These are phyloP conservation scores for Cyclura pinguis DNA, from an alignment of 2,797 vertebrate genomes.

Conservation along the genomic window DNA sequence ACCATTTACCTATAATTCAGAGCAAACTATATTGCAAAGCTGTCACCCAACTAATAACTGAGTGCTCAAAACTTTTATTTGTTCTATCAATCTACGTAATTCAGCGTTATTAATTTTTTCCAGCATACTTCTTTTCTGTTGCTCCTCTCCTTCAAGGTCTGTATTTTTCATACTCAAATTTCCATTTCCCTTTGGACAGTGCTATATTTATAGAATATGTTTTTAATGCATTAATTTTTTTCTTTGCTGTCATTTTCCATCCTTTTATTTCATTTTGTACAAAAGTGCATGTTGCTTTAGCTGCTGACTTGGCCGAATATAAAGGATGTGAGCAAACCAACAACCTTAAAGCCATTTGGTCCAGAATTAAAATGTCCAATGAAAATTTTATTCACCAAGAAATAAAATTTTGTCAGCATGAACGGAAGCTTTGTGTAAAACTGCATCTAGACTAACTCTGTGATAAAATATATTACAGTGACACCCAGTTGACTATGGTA, in stretches of 20 bases:
- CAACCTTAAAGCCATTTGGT: constrained; percentile 57
- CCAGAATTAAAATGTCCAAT: constrained; percentile 55
- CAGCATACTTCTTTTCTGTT: background rate
- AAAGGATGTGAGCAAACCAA: constrained; percentile 53
- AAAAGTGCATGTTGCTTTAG: constrained; percentile 60
- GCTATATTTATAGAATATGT: constrained; percentile 54
- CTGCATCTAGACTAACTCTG: constrained; percentile 26
- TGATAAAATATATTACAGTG: constrained; percentile 14
- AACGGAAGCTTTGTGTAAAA: constrained; percentile 8
- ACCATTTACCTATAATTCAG: constrained; percentile 34
- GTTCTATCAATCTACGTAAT: constrained; percentile 30
- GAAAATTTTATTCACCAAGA: constrained; percentile 61
- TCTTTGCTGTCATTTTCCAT: constrained; percentile 59
- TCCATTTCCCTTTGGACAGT: constrained; percentile 50
- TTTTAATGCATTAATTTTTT: constrained; percentile 60
- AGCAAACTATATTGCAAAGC: constrained; percentile 32
- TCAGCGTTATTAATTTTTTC: constrained; percentile 42
- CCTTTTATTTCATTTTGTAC: constrained; percentile 66
- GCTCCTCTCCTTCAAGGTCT: constrained; percentile 24
- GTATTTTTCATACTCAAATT: constrained; percentile 36
- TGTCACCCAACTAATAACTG: constrained; percentile 4
- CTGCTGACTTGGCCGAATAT: constrained; percentile 57
- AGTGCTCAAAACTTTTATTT: constrained; percentile 37
- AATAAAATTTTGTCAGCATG: constrained; percentile 59
- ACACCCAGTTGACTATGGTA: constrained; percentile 42